Base-by-base conservation (phyloP, 2,113 vertebrate genomes). In the Callochromis pleurospilus region DNA sequence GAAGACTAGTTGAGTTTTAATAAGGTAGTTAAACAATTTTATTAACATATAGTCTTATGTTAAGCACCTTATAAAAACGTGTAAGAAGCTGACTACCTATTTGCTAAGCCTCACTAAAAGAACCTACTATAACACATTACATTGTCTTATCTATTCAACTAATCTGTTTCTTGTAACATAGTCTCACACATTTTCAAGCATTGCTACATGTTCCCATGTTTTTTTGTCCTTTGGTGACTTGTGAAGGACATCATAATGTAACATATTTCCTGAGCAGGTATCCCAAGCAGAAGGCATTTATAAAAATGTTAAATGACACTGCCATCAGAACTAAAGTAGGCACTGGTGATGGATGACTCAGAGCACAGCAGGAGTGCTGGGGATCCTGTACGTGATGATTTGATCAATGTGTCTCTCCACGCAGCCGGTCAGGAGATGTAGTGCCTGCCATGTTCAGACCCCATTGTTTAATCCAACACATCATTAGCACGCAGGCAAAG, bases 321-420 rank as follows among this genome's bases (percentile, higher is more conserved):
- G 86, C 77, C 79, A 85, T 26, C 33, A 19, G 86, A 82, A 79
- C 81, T 73, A 45, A 82, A 88, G 79, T 60, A 87, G 88, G 68
- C 54, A 19, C 8, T 2, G 62, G 17, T 93, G 93, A 94, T 92
- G 86, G 90, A 95, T 94, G 65, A 77, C 83, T 42, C 38, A 3
- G 77, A 81, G 60, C 40, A 17, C 83, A 21, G 87, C 87, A 80
- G 90, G 80, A 88, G 31, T 83, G 84, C n/a, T 88, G 68, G 82
- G 73, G 86, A 91, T 83, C 89, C 77, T 90, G 80, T 79, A 93
- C 36, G 38, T 87, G 89, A 86, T 53, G 82, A 85, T 83, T 83
- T 94, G 94, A 95, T 95, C 89, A 89, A 95, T 95, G 94, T n/a
- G 70, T 73, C 55, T 49, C 70, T 56, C 26, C 53, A 58, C 58